A percentile compares a stretch with the other conserved stretches of the same genome.
Evolutionary conservation across 2,888 invertebrate genomes (phyloP).

Genomic region (Brenthis ino): DNA sequence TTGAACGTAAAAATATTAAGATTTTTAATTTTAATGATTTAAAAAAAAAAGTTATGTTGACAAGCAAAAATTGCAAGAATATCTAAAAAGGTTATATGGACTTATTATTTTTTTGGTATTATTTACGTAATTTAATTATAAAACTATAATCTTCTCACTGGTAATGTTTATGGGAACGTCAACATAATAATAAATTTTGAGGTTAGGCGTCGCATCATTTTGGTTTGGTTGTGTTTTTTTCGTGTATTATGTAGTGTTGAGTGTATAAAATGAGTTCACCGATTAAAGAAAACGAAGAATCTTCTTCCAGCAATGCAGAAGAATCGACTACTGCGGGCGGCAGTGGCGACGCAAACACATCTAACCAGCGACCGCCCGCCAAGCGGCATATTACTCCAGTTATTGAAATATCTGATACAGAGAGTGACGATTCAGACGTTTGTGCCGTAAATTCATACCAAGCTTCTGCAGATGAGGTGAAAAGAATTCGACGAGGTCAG

Average conservation of each 20-base stretch:
- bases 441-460: constrained; percentile 78
- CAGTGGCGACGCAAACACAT: constrained; percentile 47
- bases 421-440: constrained; percentile 78
- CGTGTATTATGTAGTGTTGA: constrained; percentile 72
- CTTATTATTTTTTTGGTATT: too few species aligned
- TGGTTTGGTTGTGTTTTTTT: constrained; percentile 67
- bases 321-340: constrained; percentile 47
- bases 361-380: constrained; percentile 65
- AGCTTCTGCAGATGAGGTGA: constrained; percentile 76
- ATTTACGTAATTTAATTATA: not conserved
- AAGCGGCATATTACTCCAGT: constrained; percentile 66
- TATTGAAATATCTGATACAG: constrained; percentile 77
- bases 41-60: too few species aligned
- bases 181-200: constrained; percentile 59
- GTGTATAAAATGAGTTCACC: constrained; percentile 70
- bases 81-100: too few species aligned
- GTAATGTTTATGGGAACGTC: constrained; percentile 53
- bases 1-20: too few species aligned
- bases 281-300: constrained; percentile 66
- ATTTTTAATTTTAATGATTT: too few species aligned
- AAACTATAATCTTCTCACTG: constrained; percentile 32
- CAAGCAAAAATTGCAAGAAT: too few species aligned
- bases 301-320: constrained; percentile 57
- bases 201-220: constrained; percentile 75
- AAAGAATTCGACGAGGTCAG: constrained; percentile 75